Conservation (phyloP, 2,888 invertebrate genomes). For the Scaptomyza caliginosa region DNA sequence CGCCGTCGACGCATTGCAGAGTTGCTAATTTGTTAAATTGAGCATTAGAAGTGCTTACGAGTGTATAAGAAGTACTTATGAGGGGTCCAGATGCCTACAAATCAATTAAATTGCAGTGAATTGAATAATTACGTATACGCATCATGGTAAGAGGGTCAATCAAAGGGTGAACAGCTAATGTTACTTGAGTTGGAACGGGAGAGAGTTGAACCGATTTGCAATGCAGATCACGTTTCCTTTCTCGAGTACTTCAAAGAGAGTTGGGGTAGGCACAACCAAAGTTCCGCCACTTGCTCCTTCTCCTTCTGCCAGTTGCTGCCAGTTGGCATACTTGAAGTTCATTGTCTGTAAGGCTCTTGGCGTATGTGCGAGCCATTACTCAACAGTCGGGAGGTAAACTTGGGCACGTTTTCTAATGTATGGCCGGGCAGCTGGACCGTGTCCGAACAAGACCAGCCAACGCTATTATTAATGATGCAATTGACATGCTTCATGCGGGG, state of each 20-base stretch:
- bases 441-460: slow-evolving; percentile 29
- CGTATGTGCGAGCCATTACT: slow-evolving; percentile 51
- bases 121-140: slow-evolving; percentile 42
- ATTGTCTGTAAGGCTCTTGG: slow-evolving; percentile 50
- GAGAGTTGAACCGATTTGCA: slow-evolving; percentile 25
- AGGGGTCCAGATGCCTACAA: slow-evolving; percentile 6
- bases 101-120: slow-evolving; percentile 34
- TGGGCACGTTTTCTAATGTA: slow-evolving; percentile 43
- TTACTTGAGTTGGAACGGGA: not conserved
- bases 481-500: slow-evolving; percentile 59
- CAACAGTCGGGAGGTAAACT: slow-evolving; percentile 33
- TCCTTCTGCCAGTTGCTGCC: not conserved
- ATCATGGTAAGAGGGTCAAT: slow-evolving; percentile 2
- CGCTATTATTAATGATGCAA: slow-evolving; percentile 75
- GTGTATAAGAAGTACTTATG: slow-evolving; percentile 5
- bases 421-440: slow-evolving; percentile 10
- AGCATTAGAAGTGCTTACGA: slow-evolving; percentile 9
- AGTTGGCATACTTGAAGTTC: slow-evolving; percentile 40
- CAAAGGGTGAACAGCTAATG: not conserved
- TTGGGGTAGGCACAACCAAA: slow-evolving; percentile 5
- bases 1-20: slow-evolving; percentile 5
- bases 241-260: slow-evolving; percentile 13
- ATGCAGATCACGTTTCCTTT: slow-evolving; percentile 52
- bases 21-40: slow-evolving; percentile 42
- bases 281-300: slow-evolving; percentile 6